Evolutionary conservation across 2,113 vertebrate species (phyloP).

Genomic region (Narcine bancroftii): DNA sequence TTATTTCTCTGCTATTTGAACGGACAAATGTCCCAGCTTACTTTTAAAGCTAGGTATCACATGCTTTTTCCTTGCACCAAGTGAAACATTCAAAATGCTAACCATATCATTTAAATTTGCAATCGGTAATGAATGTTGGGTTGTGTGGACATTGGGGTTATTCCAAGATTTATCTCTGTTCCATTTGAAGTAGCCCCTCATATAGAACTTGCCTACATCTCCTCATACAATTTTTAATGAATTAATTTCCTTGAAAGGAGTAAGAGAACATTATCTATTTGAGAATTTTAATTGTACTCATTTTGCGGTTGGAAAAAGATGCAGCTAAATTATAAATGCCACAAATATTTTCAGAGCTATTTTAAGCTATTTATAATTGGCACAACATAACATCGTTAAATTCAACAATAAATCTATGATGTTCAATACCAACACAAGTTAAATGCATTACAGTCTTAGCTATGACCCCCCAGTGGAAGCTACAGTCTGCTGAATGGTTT

Average conservation of each 20-base stretch:
- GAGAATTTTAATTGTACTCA: not conserved
- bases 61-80: not conserved
- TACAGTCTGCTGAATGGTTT: not conserved
- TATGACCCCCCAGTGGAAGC: not conserved
- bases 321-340: not conserved
- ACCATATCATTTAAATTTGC: not conserved
- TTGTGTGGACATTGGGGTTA: not conserved
- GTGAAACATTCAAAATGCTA: not conserved
- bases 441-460: not conserved
- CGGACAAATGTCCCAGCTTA: not conserved
- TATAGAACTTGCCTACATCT: not conserved
- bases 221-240: not conserved
- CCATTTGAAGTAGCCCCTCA: not conserved
- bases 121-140: not conserved
- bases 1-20: not conserved
- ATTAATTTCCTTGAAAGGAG: not conserved
- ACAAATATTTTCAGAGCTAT: slow-evolving; percentile 32
- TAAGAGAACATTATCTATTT: not conserved
- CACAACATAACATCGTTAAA: not conserved
- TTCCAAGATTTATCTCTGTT: not conserved
- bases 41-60: not conserved
- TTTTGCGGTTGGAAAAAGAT: slow-evolving; percentile 23
- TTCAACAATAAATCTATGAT: not conserved
- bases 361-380: not conserved
- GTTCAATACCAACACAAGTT: not conserved